These are phyloP conservation scores for Avahi laniger DNA, from an alignment of 2,797 vertebrate genomes.

Conservation along the genomic window DNA sequence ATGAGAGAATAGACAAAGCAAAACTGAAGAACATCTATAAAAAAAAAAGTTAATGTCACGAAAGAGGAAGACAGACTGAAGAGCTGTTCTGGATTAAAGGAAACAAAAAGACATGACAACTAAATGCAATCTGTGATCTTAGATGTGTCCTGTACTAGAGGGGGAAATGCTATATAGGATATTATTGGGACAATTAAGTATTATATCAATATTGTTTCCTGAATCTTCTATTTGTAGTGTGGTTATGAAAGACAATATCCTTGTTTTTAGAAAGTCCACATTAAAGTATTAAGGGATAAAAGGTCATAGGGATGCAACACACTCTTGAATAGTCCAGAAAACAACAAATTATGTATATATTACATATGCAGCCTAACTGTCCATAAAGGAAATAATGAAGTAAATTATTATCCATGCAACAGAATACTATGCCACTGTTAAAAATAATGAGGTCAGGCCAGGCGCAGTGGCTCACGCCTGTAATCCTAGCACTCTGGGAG, in stretches of 20 bases:
- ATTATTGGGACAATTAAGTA: background rate
- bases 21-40: background rate
- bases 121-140: background rate
- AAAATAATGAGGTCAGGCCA: background rate
- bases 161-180: background rate
- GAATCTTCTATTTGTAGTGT: background rate
- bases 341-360: background rate
- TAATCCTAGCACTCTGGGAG: too few species aligned
- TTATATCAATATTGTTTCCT: background rate
- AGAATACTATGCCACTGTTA: background rate
- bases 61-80: background rate
- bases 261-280: background rate
- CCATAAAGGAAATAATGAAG: slow-evolving; percentile 17
- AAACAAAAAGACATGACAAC: background rate
- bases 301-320: background rate
- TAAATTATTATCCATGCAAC: background rate
- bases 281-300: background rate
- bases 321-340: background rate
- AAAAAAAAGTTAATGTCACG: background rate
- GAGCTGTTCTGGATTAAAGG: background rate
- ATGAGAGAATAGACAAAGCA: background rate
- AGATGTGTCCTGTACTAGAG: background rate
- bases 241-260: background rate
- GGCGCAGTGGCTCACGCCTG: too few species aligned
- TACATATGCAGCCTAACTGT: background rate